These are phyloP conservation scores for Cherax destructor DNA, from an alignment of 1,140 invertebrate genomes.

Conservation along the genomic window DNA sequence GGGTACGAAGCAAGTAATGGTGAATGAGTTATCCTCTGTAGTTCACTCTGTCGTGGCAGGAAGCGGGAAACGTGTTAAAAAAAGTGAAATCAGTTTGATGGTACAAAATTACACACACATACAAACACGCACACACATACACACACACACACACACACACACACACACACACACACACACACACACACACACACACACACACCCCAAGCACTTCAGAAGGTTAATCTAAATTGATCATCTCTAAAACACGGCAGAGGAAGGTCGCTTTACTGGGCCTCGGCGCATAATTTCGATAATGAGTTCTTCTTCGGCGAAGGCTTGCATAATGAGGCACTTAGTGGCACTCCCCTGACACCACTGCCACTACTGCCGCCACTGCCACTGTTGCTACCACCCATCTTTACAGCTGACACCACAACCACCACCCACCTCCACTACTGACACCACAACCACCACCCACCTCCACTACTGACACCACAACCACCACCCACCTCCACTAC, in stretches of 20 bases:
- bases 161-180: slow-evolving; percentile 2
- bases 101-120: too few relatives aligned
- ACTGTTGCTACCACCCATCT: too few relatives aligned
- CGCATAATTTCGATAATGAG: not conserved
- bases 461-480: too few relatives aligned
- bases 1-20: too few relatives aligned
- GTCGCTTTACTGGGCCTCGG: not conserved
- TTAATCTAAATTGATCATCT: too few relatives aligned
- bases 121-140: not conserved
- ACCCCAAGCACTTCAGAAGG: not conserved
- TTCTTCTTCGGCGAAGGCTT: not conserved
- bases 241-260: not conserved
- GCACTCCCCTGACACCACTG: not conserved
- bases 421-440: not conserved
- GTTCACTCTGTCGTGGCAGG: too few relatives aligned
- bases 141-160: slow-evolving; percentile 2
- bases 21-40: too few relatives aligned
- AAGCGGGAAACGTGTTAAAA: too few relatives aligned
- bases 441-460: not conserved
- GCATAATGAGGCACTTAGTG: slow-evolving; percentile 1
- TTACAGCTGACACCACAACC: not conserved
- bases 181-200: not conserved
- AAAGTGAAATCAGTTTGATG: too few relatives aligned
- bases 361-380: too few relatives aligned
- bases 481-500: too few relatives aligned